Evolutionary conservation across 2,797 vertebrate genomes (phyloP), one percentile per base, ranked within the genome.

Genomic region (Sebastes goodei): DNA sequence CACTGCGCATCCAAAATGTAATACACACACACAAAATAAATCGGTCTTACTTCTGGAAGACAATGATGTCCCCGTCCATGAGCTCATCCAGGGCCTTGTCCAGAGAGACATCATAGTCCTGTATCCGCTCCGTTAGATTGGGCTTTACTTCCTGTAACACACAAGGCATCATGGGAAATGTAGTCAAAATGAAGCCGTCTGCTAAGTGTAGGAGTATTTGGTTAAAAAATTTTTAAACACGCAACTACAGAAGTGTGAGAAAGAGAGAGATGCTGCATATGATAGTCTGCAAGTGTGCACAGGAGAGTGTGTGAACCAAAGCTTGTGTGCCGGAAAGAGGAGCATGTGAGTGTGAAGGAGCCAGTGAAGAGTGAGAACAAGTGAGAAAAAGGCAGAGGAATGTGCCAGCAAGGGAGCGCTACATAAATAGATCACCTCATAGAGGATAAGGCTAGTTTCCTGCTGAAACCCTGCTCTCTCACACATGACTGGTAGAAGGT

Each of bases 371-470:
- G 80, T 57, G 38, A 81, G 55, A 74, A 66, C 7, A 5, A 68
- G 66, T 30, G 65, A 67, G 65, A 77, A 65, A 63, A 55, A 71
- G 23, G 61, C 30, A 66, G 55, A 38, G 60, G 27, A 83, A 67
- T 74, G 71, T 66, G 80, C 23, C 74, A 72, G 74, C 2, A 63
- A 78, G 65, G 68, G 77, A 73, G 78, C 1, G 56, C 25, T 29
- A 61, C 25, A 89, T 49, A 83, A 90, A 89, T 72, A 84, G 68
- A 79, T 92, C 89, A 98, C 99, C 99, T 99, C 98, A 99, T 99
- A 99, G 99, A 99, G 98, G 99, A 99, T 98, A 99, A 99, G 98
- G 96, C 96, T 99, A 96, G 97, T 99, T 96, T 98, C 98, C 96
- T 98, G 99, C 96, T 97, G 97, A 97, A 99, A 99, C 95, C 98